Evolutionary conservation across 2,113 vertebrate species (phyloP).

Genomic region (Bubo scandiacus): DNA sequence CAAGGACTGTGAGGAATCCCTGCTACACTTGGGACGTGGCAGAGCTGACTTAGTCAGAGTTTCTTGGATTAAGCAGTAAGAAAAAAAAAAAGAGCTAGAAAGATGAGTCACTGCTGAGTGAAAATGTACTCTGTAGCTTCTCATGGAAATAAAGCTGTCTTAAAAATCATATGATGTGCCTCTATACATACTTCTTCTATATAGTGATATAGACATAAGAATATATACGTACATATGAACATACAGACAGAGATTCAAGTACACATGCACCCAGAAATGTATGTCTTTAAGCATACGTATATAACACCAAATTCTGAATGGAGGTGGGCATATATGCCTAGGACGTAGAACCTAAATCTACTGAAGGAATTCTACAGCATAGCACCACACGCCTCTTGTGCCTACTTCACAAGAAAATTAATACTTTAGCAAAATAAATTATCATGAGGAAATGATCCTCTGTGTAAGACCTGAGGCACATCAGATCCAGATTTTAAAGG

Average conservation of each 20-base stretch:
- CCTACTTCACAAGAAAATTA: neutral
- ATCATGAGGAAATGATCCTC: neutral
- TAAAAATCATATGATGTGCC: neutral
- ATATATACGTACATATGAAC: neutral
- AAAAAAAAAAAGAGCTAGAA: neutral
- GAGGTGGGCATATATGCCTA: neutral
- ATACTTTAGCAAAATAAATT: neutral
- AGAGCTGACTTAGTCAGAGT: constrained; percentile 74
- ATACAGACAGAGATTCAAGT: neutral
- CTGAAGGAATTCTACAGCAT: neutral
- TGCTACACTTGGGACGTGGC: constrained; percentile 72
- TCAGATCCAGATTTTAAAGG: neutral
- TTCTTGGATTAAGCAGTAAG: constrained; percentile 62
- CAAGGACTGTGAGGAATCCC: constrained; percentile 53
- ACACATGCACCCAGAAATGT: neutral
- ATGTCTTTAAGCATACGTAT: too few relatives aligned
- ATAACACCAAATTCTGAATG: neutral
- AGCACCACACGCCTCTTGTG: neutral
- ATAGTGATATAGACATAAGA: neutral
- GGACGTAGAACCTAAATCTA: neutral
- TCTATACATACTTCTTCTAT: neutral
- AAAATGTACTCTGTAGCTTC: constrained; percentile 48
- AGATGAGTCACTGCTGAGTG: constrained; percentile 67
- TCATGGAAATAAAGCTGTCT: constrained; percentile 26
- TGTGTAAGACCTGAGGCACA: neutral